These are phyloP conservation scores for Stramonita haemastoma DNA, from an alignment of 2,888 invertebrate genomes.

Conservation along the genomic window DNA sequence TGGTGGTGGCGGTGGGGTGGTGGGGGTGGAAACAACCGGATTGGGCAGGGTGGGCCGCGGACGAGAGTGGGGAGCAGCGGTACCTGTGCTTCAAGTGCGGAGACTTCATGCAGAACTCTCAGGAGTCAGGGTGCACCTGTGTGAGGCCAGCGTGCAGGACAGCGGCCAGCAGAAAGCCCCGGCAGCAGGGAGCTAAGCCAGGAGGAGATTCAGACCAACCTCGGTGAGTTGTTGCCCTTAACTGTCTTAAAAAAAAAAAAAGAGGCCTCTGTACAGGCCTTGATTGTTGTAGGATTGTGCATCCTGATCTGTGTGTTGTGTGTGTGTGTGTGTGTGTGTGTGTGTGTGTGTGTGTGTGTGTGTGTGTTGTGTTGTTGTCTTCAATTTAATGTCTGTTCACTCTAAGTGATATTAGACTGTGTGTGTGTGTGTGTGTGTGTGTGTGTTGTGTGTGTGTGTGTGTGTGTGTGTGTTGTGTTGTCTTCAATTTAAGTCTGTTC, in stretches of 20 bases:
- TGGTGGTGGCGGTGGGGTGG: conserved; percentile 46
- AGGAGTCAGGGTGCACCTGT: conserved; percentile 68
- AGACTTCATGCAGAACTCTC: conserved; percentile 67
- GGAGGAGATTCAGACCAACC: conserved; percentile 36
- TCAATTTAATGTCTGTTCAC: too few relatives aligned
- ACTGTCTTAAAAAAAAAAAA: background rate
- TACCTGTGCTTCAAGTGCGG: conserved; percentile 68
- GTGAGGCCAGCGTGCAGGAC: conserved; percentile 60
- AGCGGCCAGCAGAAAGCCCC: conserved; percentile 41
- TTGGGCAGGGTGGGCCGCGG: conserved; percentile 40
- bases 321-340: background rate
- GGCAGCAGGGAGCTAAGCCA: conserved; percentile 36
- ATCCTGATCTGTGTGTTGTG: background rate
- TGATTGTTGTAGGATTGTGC: background rate
- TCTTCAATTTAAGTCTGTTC: too few relatives aligned
- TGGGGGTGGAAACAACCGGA: conserved; percentile 37
- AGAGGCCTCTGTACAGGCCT: too few relatives aligned
- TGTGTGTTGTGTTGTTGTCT: background rate
- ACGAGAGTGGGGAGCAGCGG: conserved; percentile 44
- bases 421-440: too few relatives aligned
- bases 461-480: too few relatives aligned
- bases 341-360: background rate
- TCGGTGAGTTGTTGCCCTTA: conserved; percentile 30
- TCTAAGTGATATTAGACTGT: too few relatives aligned
- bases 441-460: too few relatives aligned